Evolutionary conservation across 2,888 invertebrate genomes (phyloP).

Genomic region (Latrodectus elegans): DNA sequence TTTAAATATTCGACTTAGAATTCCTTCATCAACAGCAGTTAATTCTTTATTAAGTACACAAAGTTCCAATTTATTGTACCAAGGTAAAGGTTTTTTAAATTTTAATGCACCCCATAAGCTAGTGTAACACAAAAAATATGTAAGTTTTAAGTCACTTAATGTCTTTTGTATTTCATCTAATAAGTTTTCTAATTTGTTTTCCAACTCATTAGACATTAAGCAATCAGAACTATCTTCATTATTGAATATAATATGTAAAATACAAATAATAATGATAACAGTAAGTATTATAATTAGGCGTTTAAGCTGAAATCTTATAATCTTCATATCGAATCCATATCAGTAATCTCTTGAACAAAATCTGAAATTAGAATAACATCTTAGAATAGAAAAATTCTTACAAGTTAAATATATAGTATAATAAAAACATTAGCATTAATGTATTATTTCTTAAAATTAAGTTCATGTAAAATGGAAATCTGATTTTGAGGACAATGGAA

Average conservation of each 20-base stretch:
- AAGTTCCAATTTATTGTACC: constrained; percentile 78
- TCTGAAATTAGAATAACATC: no score
- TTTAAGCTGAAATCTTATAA: constrained; percentile 53
- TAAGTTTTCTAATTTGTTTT: constrained; percentile 49
- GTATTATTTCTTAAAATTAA: no score
- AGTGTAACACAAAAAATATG: constrained; percentile 79
- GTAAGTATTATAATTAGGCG: constrained; percentile 29
- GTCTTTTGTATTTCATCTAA: constrained; percentile 32
- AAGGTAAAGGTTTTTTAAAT: constrained; percentile 77
- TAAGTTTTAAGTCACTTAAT: constrained; percentile 76
- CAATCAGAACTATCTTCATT: constrained; percentile 31
- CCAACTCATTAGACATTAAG: constrained; percentile 25
- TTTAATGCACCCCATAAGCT: constrained; percentile 79
- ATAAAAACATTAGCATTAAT: no score
- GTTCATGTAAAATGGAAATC: no score
- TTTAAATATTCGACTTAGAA: constrained; percentile 77
- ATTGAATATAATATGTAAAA: constrained; percentile 27
- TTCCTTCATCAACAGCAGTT: constrained; percentile 75
- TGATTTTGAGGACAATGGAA: no score
- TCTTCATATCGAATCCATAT: constrained; percentile 49
- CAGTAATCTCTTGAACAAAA: neutral
- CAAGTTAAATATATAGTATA: no score
- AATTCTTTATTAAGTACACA: constrained; percentile 78
- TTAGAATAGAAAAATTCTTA: no score
- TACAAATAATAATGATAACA: constrained; percentile 24